Conservation (phyloP, 2,888 invertebrate species). For the Parnassius glacialis region DNA sequence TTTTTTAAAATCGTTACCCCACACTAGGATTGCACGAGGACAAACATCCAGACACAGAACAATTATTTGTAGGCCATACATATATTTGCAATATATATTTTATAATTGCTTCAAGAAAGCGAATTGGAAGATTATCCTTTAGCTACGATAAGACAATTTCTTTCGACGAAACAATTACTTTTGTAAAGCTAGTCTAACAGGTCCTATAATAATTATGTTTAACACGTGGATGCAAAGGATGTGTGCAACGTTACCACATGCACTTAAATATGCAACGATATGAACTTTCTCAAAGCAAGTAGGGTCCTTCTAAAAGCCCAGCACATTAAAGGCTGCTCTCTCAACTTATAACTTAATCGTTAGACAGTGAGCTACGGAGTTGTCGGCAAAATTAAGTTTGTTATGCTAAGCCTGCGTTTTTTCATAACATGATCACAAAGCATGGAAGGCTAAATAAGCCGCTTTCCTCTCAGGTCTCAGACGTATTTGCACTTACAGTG, state of each 20-base stretch:
- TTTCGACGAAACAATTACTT: too few species aligned
- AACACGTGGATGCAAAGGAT: too few species aligned
- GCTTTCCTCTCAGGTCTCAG: conserved; percentile 9
- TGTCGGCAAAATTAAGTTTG: not conserved
- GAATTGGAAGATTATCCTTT: too few species aligned
- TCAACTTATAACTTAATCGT: conserved; percentile 1
- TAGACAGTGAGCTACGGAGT: conserved; percentile 7
- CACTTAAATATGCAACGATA: conserved; percentile 1
- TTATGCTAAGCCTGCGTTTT: not conserved
- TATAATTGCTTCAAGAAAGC: too few species aligned
- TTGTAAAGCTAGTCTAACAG: too few species aligned
- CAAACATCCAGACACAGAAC: too few species aligned
- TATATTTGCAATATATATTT: too few species aligned
- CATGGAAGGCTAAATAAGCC: not conserved
- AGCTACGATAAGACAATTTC: too few species aligned
- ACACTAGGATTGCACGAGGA: too few species aligned
- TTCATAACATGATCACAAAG: conserved; percentile 12
- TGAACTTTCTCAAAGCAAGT: not conserved
- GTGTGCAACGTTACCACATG: not conserved
- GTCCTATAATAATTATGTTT: too few species aligned
- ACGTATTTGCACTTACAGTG: conserved; percentile 1
- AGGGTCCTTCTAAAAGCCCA: not conserved
- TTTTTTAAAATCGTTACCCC: too few species aligned
- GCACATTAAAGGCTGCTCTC: conserved; percentile 1
- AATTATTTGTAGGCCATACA: too few species aligned